Conservation (phyloP, 1,140 invertebrate genomes). For the Pseudachorutes palmiensis region DNA sequence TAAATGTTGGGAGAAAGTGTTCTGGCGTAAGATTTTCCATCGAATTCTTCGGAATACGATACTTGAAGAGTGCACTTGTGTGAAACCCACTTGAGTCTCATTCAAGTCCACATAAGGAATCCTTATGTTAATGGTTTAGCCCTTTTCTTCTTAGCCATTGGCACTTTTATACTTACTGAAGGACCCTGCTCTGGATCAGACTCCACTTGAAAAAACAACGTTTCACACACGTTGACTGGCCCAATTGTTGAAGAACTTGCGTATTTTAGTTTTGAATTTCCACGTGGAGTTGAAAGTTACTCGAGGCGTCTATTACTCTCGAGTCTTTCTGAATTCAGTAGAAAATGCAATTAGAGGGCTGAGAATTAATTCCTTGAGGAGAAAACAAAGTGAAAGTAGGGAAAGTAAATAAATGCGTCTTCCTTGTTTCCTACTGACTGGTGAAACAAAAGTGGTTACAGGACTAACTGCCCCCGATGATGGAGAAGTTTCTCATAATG, state of each 20-base stretch:
- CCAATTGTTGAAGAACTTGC: no score
- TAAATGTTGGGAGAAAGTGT: not conserved
- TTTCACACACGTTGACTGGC: no score
- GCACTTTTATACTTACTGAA: not conserved
- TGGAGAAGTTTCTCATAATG: constrained; percentile 23
- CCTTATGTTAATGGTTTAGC: not conserved
- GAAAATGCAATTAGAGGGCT: constrained; percentile 17
- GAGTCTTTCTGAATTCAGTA: not conserved
- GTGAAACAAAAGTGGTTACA: constrained; percentile 13
- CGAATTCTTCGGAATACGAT: not conserved
- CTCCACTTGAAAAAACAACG: not conserved
- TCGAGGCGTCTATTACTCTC: not conserved
- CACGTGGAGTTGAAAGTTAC: not conserved
- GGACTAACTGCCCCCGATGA: constrained; percentile 13
- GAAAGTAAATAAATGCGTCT: not conserved
- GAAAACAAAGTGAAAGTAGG: constrained; percentile 12
- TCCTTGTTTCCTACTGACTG: not conserved
- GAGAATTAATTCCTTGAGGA: constrained; percentile 10
- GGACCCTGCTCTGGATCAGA: not conserved
- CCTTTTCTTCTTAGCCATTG: not conserved
- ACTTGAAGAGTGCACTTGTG: no score
- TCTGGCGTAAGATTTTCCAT: not conserved
- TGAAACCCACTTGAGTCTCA: not conserved
- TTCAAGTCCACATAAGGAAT: not conserved
- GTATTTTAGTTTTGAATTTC: no score